Evolutionary conservation across 2,797 vertebrate species (phyloP).

Genomic region (Varecia variegata): DNA sequence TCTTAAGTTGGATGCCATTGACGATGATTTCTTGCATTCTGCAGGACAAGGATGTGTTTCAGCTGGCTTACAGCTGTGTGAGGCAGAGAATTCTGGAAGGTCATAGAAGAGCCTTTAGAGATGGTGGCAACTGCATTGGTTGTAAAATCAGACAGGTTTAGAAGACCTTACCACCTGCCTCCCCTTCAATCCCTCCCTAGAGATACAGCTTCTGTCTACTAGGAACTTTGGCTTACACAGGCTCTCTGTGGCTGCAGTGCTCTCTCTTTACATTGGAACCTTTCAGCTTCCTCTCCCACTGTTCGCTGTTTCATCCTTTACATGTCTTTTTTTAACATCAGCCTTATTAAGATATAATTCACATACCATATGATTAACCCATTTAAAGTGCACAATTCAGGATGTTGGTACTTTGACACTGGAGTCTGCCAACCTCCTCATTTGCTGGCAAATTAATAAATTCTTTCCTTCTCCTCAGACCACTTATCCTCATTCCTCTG

Average conservation of each 20-base stretch:
- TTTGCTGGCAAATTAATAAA: too few species aligned
- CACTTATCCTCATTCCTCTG: too few species aligned
- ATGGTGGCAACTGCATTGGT: neutral
- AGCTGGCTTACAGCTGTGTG: neutral
- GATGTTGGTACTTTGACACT: too few species aligned
- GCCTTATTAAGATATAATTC: neutral
- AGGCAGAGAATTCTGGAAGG: neutral
- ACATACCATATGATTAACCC: neutral
- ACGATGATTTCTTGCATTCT: neutral
- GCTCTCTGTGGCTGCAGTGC: fast-evolving
- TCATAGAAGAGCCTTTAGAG: neutral
- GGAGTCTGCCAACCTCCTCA: too few species aligned
- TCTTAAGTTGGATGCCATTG: neutral
- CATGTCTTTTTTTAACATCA: neutral
- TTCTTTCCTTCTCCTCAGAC: too few species aligned
- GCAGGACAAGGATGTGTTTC: neutral
- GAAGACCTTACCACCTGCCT: neutral
- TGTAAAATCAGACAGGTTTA: neutral
- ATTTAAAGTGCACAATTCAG: neutral
- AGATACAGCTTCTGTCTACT: neutral
- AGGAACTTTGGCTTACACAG: neutral
- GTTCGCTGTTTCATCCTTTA: neutral
- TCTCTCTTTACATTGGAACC: neutral
- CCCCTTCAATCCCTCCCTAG: neutral
- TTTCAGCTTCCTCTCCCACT: neutral